Base-by-base conservation (phyloP, 2,888 invertebrate genomes). In the Rhamnusium bicolor region DNA sequence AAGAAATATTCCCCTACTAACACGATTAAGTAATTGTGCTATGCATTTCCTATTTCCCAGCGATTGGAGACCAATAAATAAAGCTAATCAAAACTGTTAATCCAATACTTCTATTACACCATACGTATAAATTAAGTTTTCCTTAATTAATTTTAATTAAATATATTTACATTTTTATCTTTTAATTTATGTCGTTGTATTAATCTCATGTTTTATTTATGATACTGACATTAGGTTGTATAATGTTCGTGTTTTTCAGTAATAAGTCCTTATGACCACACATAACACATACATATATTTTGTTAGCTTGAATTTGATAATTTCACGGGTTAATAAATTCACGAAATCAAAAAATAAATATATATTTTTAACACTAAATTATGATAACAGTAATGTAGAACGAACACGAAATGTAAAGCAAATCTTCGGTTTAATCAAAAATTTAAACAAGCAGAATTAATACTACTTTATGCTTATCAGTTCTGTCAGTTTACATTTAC, bases 341-440 rank as follows among this genome's bases (percentile, higher is more conserved):
- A 53, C 32, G 40, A 24, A 53, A 62, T 67, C 76, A 58, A 78
- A 77, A 76, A 73, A 74, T 71, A 24, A n/a, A 77, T 75, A 79
- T 78, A 79, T 77, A 75, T 74, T 72, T 73, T 79, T 72, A 75
- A 69, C 67, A 32, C 75, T 69, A 72, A 79, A 79, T 80, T 79
- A 80, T 77, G 80, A 76, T 76, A 79, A 80, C 74, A 67, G 56
- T 72, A 65, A 68, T 69, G 66, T 49, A 60, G 60, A 19, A 60
- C 40, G 40, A 66, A 76, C 79, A 80, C 78, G 79, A 78, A 80
- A 53, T 67, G 21, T 56, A 56, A 54, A 2, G 67, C 19, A 12
- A 21, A 24, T 54, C 53, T 65, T 18, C 18, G 21, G 56, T 18
- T 10, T 27, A 24, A 24, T 19, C 40, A 40, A 24, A 6, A 56